Percentiles rank a stretch among this genome's conserved stretches.
Conservation (phyloP, 1,140 invertebrate genomes). For the Latrodectus geometricus region DNA sequence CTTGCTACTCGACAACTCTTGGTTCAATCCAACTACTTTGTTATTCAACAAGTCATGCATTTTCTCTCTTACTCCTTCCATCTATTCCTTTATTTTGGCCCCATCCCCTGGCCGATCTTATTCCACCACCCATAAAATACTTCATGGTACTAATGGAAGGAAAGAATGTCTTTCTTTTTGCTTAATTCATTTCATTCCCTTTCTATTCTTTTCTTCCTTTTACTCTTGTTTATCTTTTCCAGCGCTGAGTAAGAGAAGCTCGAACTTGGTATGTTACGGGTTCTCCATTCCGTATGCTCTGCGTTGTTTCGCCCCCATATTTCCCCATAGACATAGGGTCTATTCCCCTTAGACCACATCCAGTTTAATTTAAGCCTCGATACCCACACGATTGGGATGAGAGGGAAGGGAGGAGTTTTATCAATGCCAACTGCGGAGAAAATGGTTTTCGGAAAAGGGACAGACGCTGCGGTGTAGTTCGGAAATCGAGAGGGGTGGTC, state of each 20-base stretch:
- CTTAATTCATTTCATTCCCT: conserved; percentile 51
- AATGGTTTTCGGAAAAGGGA: background rate
- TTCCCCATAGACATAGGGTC: conserved; percentile 31
- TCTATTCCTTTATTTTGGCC: conserved; percentile 16
- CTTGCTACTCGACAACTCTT: conserved; percentile 13
- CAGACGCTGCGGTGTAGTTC: background rate
- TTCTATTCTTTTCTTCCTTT: conserved; percentile 16
- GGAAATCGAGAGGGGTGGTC: conserved; percentile 2
- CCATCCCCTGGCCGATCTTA: conserved; percentile 15
- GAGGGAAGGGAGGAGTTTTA: conserved; percentile 19
- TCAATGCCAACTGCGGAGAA: conserved; percentile 20
- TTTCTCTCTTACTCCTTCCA: conserved; percentile 24
- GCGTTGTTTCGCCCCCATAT: conserved; percentile 51
- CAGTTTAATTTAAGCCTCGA: conserved; percentile 56
- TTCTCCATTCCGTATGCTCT: conserved; percentile 47
- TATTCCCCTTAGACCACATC: conserved; percentile 37
- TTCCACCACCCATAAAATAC: conserved; percentile 39
- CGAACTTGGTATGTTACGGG: background rate
- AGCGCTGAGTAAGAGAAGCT: background rate
- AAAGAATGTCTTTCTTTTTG: conserved; percentile 41
- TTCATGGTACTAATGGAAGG: conserved; percentile 45
- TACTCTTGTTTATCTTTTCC: background rate
- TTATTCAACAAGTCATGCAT: conserved; percentile 59
- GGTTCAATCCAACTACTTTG: conserved; percentile 46
- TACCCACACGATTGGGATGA: background rate